Evolutionary conservation across 2,888 invertebrate genomes (phyloP), one percentile per base, ranked within the genome.

Genomic region (Catonia carolina): DNA sequence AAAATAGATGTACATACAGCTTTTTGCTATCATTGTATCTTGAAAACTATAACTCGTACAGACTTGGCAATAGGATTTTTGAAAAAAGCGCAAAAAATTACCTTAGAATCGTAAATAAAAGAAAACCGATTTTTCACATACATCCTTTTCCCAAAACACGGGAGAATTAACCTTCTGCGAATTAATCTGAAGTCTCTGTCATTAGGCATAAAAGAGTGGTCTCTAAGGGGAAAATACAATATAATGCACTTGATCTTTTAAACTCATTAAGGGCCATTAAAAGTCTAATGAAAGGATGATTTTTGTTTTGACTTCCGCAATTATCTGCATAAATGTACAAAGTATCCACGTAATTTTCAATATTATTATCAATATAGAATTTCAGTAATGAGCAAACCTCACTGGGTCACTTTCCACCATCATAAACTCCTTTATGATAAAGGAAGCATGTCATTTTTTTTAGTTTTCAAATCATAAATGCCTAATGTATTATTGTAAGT

Each of bases 361-460:
- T 53, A 59, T 10, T 50, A 22, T 39, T 56, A 42, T 50, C 50
- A n/a, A n/a, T n/a, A n/a, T n/a, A n/a, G n/a, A n/a, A n/a, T n/a
- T n/a, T n/a, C n/a, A n/a, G n/a, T n/a, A n/a, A n/a, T n/a, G n/a
- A n/a, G n/a, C n/a, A n/a, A n/a, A n/a, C n/a, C n/a, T n/a, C n/a
- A n/a, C n/a, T 48, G 6, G 53, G 15, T 12, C 48, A 47, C 27
- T 59, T 56, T 41, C 20, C 48, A 22, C 59, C 52, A n/a, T n/a
- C n/a, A n/a, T n/a, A n/a, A 7, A 53, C 23, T 2, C 55, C 55
- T 52, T 59, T 53, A 53, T 56, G 54, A 22, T 54, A 54, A 33
- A 54, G 20, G 22, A 54, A 54, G 27, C n/a, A 10, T 5, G 47
- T 54, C n/a, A 35, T n/a, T 20, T 54, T 54, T 17, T 1, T 17